Evolutionary conservation across 2,797 vertebrate genomes (phyloP).

Genomic region (Esox masquinongy): DNA sequence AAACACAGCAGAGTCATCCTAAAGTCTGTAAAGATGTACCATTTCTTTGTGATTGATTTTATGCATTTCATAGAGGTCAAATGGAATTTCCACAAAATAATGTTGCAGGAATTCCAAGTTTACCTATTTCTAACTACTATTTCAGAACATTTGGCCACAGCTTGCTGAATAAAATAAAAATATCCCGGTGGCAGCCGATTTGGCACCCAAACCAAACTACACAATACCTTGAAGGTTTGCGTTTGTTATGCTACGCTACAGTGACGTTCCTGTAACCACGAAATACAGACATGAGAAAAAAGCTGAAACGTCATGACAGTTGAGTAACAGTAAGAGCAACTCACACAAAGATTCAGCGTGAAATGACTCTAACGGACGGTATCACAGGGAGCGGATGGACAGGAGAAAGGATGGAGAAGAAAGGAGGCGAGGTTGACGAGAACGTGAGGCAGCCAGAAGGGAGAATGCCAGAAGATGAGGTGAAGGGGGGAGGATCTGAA

Average conservation of each 20-base stretch:
- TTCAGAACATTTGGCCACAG: neutral
- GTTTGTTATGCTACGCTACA: slow-evolving; percentile 17
- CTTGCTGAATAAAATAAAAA: too few relatives aligned
- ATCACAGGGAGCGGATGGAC: neutral
- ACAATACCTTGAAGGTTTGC: slow-evolving; percentile 5
- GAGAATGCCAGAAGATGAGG: neutral
- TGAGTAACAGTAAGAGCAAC: slow-evolving; percentile 1
- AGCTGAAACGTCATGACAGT: slow-evolving; percentile 4
- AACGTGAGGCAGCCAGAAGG: neutral
- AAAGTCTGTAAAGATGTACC: too few relatives aligned
- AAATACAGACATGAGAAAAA: slow-evolving; percentile 17
- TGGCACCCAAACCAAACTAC: slow-evolving; percentile 21
- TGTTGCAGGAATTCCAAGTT: too few relatives aligned
- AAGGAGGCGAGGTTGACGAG: neutral
- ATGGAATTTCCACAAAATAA: too few relatives aligned
- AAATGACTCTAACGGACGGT: neutral
- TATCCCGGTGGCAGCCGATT: slow-evolving; percentile 6
- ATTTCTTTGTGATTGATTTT: too few relatives aligned
- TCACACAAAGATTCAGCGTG: neutral
- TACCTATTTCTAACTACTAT: too few relatives aligned
- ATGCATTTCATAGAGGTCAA: too few relatives aligned
- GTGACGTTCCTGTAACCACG: slow-evolving; percentile 22
- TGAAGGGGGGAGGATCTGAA: neutral
- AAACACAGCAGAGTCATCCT: too few relatives aligned
- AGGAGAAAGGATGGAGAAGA: neutral